Evolutionary conservation across 1,140 invertebrate genomes (phyloP).

Genomic region (Vollenhovia emeryi): DNA sequence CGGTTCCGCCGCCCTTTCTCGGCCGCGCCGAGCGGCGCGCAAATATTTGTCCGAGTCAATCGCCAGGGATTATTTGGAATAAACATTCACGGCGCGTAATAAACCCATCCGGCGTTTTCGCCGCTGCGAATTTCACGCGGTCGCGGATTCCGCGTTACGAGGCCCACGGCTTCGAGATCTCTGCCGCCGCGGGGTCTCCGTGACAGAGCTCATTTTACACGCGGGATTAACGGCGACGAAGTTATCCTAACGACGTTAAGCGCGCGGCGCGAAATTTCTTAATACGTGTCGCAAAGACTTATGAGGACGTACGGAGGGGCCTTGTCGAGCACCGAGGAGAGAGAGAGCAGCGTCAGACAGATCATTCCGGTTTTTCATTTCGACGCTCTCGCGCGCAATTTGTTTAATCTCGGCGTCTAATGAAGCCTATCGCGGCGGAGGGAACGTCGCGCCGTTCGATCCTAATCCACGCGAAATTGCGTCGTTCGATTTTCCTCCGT

Average conservation of each 20-base stretch:
- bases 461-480: constrained; percentile 62
- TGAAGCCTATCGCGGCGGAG: constrained; percentile 59
- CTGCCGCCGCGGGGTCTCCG: not conserved
- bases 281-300: constrained; percentile 52
- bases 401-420: constrained; percentile 63
- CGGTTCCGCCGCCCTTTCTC: constrained; percentile 17
- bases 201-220: constrained; percentile 45
- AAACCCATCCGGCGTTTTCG: not conserved
- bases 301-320: constrained; percentile 13
- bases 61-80: constrained; percentile 34
- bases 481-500: constrained; percentile 50
- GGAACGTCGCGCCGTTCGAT: constrained; percentile 53
- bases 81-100: constrained; percentile 59
- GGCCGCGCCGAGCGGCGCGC: not conserved
- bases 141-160: not conserved
- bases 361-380: constrained; percentile 68
- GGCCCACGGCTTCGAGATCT: not conserved
- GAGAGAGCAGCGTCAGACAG: not conserved
- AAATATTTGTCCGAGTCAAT: constrained; percentile 54
- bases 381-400: constrained; percentile 57
- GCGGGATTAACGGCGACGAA: constrained; percentile 50
- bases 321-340: no score
- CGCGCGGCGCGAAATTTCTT: constrained; percentile 44
- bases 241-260: constrained; percentile 45
- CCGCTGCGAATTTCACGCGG: constrained; percentile 4